Evolutionary conservation across 1,140 invertebrate genomes (phyloP).

Genomic region (Neelides sp.): DNA sequence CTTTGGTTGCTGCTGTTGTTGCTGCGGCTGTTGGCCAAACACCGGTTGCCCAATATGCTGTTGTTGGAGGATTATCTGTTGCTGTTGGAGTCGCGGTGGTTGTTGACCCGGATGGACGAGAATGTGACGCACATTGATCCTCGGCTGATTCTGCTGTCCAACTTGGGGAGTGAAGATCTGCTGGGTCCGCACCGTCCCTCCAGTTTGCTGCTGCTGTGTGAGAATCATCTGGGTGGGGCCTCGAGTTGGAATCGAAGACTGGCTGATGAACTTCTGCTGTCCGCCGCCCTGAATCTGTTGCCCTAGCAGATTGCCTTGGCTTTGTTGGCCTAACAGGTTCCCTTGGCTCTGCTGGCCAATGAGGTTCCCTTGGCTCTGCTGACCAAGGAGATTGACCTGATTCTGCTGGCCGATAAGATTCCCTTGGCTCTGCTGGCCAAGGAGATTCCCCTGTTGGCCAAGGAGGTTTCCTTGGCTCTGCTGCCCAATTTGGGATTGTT

Average conservation of each 20-base stretch:
- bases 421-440: no score
- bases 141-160: conserved; percentile 10
- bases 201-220: conserved; percentile 13
- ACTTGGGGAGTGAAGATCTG: conserved; percentile 25
- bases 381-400: no score
- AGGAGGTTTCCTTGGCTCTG: no score
- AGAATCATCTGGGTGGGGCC: conserved; percentile 18
- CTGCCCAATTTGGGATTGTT: no score
- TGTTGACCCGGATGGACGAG: conserved; percentile 17
- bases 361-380: no score
- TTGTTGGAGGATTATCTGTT: conserved; percentile 6
- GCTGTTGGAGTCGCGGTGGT: conserved; percentile 6
- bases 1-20: conserved; percentile 9
- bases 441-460: no score
- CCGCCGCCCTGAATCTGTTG: no score
- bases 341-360: no score
- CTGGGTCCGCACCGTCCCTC: conserved; percentile 19
- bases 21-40: conserved; percentile 2
- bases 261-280: conserved; percentile 12
- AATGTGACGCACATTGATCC: conserved; percentile 15
- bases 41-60: background rate
- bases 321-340: no score
- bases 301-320: no score
- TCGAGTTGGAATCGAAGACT: conserved; percentile 1
- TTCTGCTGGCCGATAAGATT: no score